Conservation (phyloP, 2,113 vertebrate species). For the Hylia prasina region DNA sequence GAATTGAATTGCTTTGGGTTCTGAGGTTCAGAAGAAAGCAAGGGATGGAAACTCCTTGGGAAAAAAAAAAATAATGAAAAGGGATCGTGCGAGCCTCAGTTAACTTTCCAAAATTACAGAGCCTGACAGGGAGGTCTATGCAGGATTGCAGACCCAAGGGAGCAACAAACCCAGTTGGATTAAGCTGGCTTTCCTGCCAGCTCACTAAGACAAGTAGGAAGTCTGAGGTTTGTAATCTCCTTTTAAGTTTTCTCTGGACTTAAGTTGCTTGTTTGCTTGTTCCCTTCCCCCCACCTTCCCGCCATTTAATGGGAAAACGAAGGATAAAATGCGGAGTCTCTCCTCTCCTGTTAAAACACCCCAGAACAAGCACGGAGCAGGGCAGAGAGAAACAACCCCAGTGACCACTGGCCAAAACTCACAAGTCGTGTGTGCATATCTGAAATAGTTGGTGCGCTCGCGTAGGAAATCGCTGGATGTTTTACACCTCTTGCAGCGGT, state of each 20-base stretch:
- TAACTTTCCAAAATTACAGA: not conserved
- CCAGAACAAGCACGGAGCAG: not conserved
- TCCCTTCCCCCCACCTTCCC: not conserved
- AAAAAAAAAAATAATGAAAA: not conserved
- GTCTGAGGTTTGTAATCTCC: not conserved
- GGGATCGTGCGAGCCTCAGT: not conserved
- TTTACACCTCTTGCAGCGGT: constrained; percentile 86
- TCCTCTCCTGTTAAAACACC: constrained; percentile 10
- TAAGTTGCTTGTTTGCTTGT: not conserved
- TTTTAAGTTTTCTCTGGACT: constrained; percentile 20
- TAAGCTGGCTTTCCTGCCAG: constrained; percentile 26
- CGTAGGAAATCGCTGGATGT: constrained; percentile 84
- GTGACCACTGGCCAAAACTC: constrained; percentile 57
- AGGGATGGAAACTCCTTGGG: not conserved
- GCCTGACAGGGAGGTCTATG: constrained; percentile 37
- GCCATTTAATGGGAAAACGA: not conserved
- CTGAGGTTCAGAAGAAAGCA: constrained; percentile 12
- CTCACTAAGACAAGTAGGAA: constrained; percentile 26
- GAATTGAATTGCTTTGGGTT: not conserved
- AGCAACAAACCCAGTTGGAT: constrained; percentile 24
- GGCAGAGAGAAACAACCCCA: constrained; percentile 3
- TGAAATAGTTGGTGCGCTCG: constrained; percentile 81
- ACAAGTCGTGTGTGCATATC: constrained; percentile 72
- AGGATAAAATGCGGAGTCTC: constrained; percentile 1
- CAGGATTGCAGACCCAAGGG: constrained; percentile 4